Evolutionary conservation across 1,140 invertebrate genomes (phyloP), one percentile per base, ranked within the genome.

Genomic region (Coelopa frigida): DNA sequence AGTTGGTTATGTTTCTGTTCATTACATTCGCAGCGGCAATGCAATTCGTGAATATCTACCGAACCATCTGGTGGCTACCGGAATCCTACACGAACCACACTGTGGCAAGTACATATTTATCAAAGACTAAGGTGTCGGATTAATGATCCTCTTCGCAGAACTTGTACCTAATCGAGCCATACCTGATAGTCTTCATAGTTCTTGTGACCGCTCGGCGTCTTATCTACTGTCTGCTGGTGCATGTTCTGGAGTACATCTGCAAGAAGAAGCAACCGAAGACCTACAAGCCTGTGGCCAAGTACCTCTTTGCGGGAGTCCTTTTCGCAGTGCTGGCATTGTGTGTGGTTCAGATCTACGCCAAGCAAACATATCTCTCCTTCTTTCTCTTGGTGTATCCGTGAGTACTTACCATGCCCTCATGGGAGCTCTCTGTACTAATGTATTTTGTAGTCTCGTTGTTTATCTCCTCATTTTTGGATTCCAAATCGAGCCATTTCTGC

Each of bases 61-160:
- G 88, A 49, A 95, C 91, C 24, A 85, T 93, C n/a, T 98, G 92
- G 89, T 98, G 94, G 94, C 68, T 97, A 20, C 89, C 91, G 14
- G 83, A 96, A 58, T 93, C 91, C 3, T 84, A 92, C 64, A 89
- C 84, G 52, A 82, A 81, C 55, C 87, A 90, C 72, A 84, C 85
- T 53, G 81, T 96, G 81, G 92, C 94, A 74, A 73, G 78, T 73
- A 44, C n/a, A n/a, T n/a, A n/a, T n/a, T n/a, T 59, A 23, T 17
- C 17, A 15, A 32, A 21, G 6, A 7, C 20, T 42, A 36, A 37
- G 20, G 49, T 26, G 32, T 8, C 20, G 33, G 32, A 3, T 27
- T 12, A 20, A 27, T 23, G 3, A 44, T 31, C 46, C 55, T 56
- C 56, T 58, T 87, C 84, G 31, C 75, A 96, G 93, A 95, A 96